Conservation (phyloP, 2,797 vertebrate species). For the Acipenser oxyrinchus region DNA sequence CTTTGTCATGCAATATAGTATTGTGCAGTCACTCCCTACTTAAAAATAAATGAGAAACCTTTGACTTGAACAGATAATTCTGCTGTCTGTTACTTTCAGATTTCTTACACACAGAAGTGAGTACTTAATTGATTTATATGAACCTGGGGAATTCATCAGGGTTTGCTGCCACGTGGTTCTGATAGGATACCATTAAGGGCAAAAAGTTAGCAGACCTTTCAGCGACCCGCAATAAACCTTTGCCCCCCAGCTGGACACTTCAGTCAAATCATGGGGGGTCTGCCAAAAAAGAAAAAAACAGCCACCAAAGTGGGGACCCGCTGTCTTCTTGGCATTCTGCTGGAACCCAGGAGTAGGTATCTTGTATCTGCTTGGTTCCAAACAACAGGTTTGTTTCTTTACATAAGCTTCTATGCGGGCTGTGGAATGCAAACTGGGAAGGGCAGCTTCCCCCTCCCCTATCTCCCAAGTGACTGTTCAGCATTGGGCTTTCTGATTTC, state of each 20-base stretch:
- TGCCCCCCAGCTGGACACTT: constrained; percentile 31
- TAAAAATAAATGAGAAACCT: too few relatives aligned
- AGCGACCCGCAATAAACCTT: constrained; percentile 12
- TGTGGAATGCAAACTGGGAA: constrained; percentile 73
- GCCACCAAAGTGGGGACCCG: constrained; percentile 2
- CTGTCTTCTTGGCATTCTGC: constrained; percentile 27
- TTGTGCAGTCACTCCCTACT: too few relatives aligned
- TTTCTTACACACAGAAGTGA: too few relatives aligned
- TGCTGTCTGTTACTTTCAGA: too few relatives aligned
- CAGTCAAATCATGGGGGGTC: constrained; percentile 23
- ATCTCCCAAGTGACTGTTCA: constrained; percentile 60
- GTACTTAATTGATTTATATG: too few relatives aligned
- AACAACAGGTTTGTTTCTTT: constrained; percentile 67
- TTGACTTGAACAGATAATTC: too few relatives aligned
- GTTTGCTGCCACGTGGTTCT: too few relatives aligned
- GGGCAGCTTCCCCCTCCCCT: constrained; percentile 62
- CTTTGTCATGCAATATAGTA: too few relatives aligned
- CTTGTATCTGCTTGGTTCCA: constrained; percentile 40
- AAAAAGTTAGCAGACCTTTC: constrained; percentile 30
- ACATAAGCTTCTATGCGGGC: constrained; percentile 61
- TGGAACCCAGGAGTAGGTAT: constrained; percentile 45
- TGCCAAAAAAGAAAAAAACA: constrained; percentile 8
- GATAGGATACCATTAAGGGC: too few relatives aligned
- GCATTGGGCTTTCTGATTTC: constrained; percentile 57
- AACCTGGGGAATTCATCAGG: too few relatives aligned